Percentiles rank a stretch among this genome's conserved stretches.
These are phyloP conservation scores for Macrobrachium rosenbergii DNA, from an alignment of 1,140 invertebrate species.

Conservation along the genomic window DNA sequence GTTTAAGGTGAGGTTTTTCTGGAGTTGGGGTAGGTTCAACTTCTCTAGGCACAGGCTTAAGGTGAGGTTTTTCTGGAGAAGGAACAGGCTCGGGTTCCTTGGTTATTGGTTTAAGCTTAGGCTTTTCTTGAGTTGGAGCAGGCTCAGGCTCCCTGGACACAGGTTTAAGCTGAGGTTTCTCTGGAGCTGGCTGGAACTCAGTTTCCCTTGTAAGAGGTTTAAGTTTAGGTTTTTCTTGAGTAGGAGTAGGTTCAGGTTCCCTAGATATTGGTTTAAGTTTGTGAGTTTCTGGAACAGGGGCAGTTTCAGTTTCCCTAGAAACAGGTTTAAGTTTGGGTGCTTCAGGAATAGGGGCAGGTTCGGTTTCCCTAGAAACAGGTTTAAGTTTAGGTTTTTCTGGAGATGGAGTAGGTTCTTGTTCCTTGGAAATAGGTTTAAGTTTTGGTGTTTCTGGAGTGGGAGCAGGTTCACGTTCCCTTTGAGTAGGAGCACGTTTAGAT, in stretches of 20 bases:
- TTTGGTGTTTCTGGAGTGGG: slow-evolving; percentile 17
- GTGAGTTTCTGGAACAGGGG: background rate
- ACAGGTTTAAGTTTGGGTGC: slow-evolving; percentile 17
- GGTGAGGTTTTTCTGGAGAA: background rate
- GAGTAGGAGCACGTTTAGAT: background rate
- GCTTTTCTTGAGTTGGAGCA: slow-evolving; percentile 15
- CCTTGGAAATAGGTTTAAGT: background rate
- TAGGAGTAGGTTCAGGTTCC: slow-evolving; percentile 9
- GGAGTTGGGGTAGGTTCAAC: background rate
- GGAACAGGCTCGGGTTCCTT: slow-evolving; percentile 11
- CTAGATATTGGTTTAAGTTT: slow-evolving; percentile 9
- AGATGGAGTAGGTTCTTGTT: slow-evolving; percentile 11
- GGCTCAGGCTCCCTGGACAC: background rate
- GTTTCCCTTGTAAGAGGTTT: background rate
- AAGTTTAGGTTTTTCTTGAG: slow-evolving; percentile 1
- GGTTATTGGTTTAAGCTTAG: slow-evolving; percentile 14
- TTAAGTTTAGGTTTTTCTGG: slow-evolving; percentile 13
- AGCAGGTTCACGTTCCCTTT: background rate
- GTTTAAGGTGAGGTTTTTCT: slow-evolving; percentile 8
- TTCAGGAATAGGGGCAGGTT: slow-evolving; percentile 1
- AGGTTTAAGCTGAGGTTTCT: slow-evolving; percentile 5
- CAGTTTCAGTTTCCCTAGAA: background rate
- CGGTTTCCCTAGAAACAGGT: slow-evolving; percentile 20
- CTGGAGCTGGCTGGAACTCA: background rate
- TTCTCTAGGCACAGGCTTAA: background rate